Evolutionary conservation across 2,888 invertebrate genomes (phyloP), one percentile per base, ranked within the genome.

Genomic region (Aleiodes alternator): DNA sequence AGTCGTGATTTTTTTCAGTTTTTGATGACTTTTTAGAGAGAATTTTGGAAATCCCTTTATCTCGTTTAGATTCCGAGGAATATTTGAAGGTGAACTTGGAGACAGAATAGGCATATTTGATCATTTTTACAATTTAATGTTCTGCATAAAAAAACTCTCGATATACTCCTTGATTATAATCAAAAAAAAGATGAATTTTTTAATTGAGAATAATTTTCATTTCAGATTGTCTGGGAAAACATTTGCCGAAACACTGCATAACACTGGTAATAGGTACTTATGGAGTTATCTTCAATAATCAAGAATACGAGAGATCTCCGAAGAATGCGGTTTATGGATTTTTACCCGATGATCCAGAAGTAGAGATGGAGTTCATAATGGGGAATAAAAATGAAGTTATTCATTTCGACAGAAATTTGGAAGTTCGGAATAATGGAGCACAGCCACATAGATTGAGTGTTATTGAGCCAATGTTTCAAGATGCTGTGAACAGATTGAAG

Each of bases 261-360:
- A 82, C 83, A 29, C 51, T 88, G 16, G 76, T 78, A 7, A 84
- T 68, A 29, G n/a, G 31, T 6, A 51, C 83, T 11, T 72, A 72
- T 12, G 84, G 84, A 16, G 71, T 85, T 53, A 75, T 86, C 50
- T 55, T 82, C 1, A 76, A 87, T 61, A 72, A 81, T 12, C 59
- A 31, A 31, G 84, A 84, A 75, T 72, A 80, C 3, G 82, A 83
- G 16, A 61, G 69, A 0, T 55, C 75, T 12, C 9, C 53, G 34
- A 69, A 76, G 4, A 72, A 75, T 9, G 68, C 75, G 4, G 79
- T 81, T 4, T 83, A 83, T 38, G 71, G 82, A 43, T 84, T 86
- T 76, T 75, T 89, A 8, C 88, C 89, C 1, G 75, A 83, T 43
- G 81, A 87, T 66, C 79, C 84, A 4, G 76, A 80, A 11, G 80